phyloP scores from a whole-genome alignment of 2,113 vertebrate genomes.

The Sminthopsis crassicaudata region DNA sequence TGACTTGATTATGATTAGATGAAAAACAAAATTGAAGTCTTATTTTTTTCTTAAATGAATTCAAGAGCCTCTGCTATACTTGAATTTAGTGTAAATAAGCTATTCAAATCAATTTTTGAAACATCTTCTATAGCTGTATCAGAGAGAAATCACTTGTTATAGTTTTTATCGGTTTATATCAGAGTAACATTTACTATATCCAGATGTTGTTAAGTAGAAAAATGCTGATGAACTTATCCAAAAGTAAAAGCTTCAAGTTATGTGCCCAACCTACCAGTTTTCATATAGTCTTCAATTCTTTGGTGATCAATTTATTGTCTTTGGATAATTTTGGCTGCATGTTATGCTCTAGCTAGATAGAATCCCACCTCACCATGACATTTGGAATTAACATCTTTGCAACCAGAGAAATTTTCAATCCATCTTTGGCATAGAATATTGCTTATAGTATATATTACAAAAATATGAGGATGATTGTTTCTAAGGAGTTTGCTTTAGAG shows the following conservation, averaged over 20 bases:
- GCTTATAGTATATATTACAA: not conserved
- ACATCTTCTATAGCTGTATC: constrained; percentile 31
- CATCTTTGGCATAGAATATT: constrained; percentile 42
- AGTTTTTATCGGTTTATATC: constrained; percentile 59
- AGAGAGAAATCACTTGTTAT: constrained; percentile 31
- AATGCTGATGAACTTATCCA: constrained; percentile 35
- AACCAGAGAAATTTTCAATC: constrained; percentile 23
- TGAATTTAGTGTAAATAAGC: constrained; percentile 8
- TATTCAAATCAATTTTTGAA: constrained; percentile 32
- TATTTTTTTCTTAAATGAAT: constrained; percentile 33
- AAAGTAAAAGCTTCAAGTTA: constrained; percentile 46
- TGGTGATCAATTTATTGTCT: constrained; percentile 32
- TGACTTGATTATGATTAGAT: constrained; percentile 1
- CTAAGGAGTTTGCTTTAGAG: constrained; percentile 20
- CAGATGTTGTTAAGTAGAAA: constrained; percentile 29
- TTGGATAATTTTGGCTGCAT: not conserved
- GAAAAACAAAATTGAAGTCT: not conserved
- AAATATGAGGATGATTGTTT: constrained; percentile 22
- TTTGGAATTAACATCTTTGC: constrained; percentile 37
- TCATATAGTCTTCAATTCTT: not conserved
- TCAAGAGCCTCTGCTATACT: not conserved
- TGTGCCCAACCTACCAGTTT: not conserved
- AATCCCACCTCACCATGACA: constrained; percentile 26
- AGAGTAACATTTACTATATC: constrained; percentile 44
- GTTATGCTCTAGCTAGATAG: not conserved